Evolutionary conservation across 1,140 invertebrate species (phyloP), one percentile per base, ranked within the genome.

Genomic region (Panonychus citri): DNA sequence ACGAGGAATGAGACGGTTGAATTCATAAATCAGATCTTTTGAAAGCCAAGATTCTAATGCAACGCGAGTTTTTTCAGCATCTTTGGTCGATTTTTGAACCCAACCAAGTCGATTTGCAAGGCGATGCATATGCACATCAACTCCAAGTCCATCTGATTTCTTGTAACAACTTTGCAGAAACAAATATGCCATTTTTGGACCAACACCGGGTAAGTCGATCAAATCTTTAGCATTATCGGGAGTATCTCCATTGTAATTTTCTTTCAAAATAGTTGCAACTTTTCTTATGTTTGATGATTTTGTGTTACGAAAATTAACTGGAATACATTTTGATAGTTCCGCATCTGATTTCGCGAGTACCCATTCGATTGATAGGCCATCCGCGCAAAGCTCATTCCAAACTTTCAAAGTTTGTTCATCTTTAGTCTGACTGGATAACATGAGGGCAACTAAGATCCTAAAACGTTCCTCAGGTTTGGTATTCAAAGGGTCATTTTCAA

Each of bases 391-490:
- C 55, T 79, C 75, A 57, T 78, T 70, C 82, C 96, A 90, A 1
- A 91, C 90, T 26, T 81, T 81, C 73, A 81, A 81, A 26, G 85
- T 96, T 0, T 91, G 78, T 71, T 90, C 78, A 73, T 98, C 94
- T 70, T 89, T 94, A 0, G 93, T 98, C 71, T 97, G 91, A 70
- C 88, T 93, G 34, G 91, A 97, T 2, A 98, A 66, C 87, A 98
- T 95, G 17, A 97, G 70, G 5, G 89, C 82, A 53, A 97, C 71
- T 26, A 98, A 69, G 17, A 78, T 76, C 68, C 97, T 91, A 72
- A 82, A 94, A 55, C 88, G 73, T n/a, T n/a, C n/a, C n/a, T n/a
- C n/a, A 81, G 84, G 51, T 3, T 50, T 28, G 19, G 78, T 79
- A 53, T 73, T 67, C 34, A 74, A 64, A 71, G 93, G 85, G 66